Evolutionary conservation across 1,140 invertebrate genomes (phyloP).

Genomic region (Drosophila obscura): DNA sequence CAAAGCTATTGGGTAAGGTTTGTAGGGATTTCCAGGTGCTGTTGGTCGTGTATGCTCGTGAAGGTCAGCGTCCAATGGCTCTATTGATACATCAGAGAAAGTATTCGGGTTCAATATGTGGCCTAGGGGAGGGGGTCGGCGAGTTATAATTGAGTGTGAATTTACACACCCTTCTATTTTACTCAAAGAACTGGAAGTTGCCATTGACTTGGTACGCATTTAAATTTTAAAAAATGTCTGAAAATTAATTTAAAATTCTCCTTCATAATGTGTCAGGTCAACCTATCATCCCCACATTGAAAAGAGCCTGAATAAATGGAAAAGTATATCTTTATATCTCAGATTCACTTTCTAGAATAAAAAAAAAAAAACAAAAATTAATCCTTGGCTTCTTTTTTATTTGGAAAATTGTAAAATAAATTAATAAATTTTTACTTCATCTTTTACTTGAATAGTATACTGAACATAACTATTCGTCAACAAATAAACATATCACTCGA

Average conservation of each 20-base stretch:
- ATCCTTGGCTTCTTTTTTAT: too few relatives aligned
- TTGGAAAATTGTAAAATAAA: not conserved
- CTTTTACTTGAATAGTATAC: too few relatives aligned
- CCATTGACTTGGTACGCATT: too few relatives aligned
- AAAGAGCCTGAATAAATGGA: too few relatives aligned
- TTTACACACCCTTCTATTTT: not conserved
- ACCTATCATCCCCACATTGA: too few relatives aligned
- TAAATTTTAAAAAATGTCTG: too few relatives aligned
- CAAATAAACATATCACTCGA: constrained; percentile 20
- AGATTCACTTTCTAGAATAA: too few relatives aligned
- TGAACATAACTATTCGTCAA: not conserved
- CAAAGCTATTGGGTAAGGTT: constrained; percentile 54
- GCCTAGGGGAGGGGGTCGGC: not conserved
- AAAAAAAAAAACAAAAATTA: too few relatives aligned
- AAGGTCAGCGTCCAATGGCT: constrained; percentile 38
- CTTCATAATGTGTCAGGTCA: too few relatives aligned
- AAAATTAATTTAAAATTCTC: too few relatives aligned
- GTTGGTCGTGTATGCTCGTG: constrained; percentile 12
- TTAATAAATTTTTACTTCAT: not conserved
- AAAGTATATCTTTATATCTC: too few relatives aligned
- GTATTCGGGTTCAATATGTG: constrained; percentile 2
- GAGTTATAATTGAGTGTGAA: constrained; percentile 27
- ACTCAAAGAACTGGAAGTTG: too few relatives aligned
- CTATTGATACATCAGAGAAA: constrained; percentile 18
- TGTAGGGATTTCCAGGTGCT: constrained; percentile 47